Conservation (phyloP, 2,888 invertebrate species). For the Psylliodes chrysocephalus region DNA sequence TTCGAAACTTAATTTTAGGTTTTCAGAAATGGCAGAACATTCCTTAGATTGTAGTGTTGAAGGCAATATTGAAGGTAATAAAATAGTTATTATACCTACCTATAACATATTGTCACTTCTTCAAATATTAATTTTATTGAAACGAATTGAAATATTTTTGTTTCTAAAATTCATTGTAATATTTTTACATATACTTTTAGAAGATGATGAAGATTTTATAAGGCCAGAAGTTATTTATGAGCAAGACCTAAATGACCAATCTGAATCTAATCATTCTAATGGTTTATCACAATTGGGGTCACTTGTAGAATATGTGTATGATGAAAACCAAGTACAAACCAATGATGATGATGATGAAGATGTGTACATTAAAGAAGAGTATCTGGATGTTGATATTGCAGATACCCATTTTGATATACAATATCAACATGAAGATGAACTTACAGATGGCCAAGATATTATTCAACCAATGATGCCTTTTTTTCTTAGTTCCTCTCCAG, state of each 20-base stretch:
- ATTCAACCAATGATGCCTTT: slow-evolving; percentile 43
- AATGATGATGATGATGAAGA: too few relatives aligned
- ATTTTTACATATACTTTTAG: background rate
- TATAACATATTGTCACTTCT: too few relatives aligned
- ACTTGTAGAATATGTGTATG: slow-evolving; percentile 40
- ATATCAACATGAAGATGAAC: background rate
- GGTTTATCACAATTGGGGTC: slow-evolving; percentile 35
- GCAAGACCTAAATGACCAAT: background rate
- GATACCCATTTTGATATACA: background rate
- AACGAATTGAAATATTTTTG: too few relatives aligned
- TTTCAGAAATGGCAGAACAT: background rate
- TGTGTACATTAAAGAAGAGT: slow-evolving; percentile 10
- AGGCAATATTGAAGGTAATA: background rate
- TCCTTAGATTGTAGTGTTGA: background rate
- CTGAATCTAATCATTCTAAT: slow-evolving; percentile 16
- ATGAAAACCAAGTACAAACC: slow-evolving; percentile 23
- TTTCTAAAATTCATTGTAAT: too few relatives aligned
- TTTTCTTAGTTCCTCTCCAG: slow-evolving; percentile 36
- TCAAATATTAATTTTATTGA: too few relatives aligned
- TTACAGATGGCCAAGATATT: slow-evolving; percentile 3
- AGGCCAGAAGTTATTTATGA: slow-evolving; percentile 17
- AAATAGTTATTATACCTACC: too few relatives aligned
- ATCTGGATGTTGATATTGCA: background rate
- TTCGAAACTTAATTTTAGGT: too few relatives aligned
- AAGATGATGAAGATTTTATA: slow-evolving; percentile 6